phyloP scores from a whole-genome alignment of 2,113 vertebrate genomes.

The Leptobrachium ailaonicum region DNA sequence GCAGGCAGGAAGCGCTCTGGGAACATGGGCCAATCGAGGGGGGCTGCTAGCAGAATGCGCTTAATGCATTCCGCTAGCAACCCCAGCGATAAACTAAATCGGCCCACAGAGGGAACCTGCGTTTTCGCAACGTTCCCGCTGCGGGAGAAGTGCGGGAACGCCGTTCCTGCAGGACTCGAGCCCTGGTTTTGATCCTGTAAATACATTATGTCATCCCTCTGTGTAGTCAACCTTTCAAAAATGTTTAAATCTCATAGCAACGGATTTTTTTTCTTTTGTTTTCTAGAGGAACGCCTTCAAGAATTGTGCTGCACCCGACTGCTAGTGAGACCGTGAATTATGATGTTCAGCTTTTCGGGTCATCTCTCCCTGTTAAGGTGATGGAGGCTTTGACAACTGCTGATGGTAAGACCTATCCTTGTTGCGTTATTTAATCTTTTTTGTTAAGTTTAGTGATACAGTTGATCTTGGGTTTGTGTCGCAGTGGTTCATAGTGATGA shows the following conservation, averaged over 20 bases:
- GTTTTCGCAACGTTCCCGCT: no score
- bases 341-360: conserved; percentile 87
- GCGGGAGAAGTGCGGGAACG: no score
- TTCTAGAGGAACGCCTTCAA: conserved; percentile 80
- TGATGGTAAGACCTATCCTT: conserved; percentile 69
- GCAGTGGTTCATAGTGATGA: no score
- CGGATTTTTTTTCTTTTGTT: conserved; percentile 30
- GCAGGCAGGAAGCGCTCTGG: no score
- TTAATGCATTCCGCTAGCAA: no score
- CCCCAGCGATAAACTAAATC: no score
- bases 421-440: neutral
- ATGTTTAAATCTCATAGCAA: neutral
- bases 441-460: neutral
- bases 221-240: neutral
- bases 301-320: conserved; percentile 72
- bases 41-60: no score
- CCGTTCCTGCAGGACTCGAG: no score
- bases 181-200: neutral
- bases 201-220: neutral
- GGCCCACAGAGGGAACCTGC: no score
- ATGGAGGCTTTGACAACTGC: conserved; percentile 89
- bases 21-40: no score
- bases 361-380: conserved; percentile 90
- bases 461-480: no score
- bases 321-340: conserved; percentile 80